Base-by-base conservation (phyloP, 2,888 invertebrate genomes). In the Colletes collaris region DNA sequence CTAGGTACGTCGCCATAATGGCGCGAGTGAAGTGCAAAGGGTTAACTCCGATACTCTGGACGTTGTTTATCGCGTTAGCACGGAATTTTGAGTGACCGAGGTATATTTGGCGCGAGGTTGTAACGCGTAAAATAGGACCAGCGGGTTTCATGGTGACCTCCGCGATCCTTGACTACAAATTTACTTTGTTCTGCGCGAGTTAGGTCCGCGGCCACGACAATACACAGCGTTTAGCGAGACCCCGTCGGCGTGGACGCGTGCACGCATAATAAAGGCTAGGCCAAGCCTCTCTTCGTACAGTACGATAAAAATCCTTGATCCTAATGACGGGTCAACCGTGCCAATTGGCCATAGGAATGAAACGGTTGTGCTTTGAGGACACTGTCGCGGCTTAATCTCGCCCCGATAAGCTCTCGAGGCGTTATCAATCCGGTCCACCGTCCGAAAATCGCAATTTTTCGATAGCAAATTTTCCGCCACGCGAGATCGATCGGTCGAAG, bases 311-410 rank as follows among this genome's bases (percentile, higher is more conserved):
- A 91, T 92, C 91, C 92, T 92, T 92, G 92, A 91, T 91, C 92
- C 91, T 92, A 92, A 92, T 92, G 91, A 91, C 88, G 86, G 91
- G 91, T 92, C 91, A 90, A 89, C 89, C 88, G 88, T 91, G 91
- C 90, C 91, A 91, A 91, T 90, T 91, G 91, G 90, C 89, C 86
- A 80, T 86, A 86, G 77, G 80, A 86, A 86, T 71, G 74, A 66
- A 72, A 60, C 81, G 63, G 53, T 74, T 58, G 55, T 84, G 80
- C 79, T 69, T 73, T 46, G 79, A 75, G 77, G 82, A 83, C 82
- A 76, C 69, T 66, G 76, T 76, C 55, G 72, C 50, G 56, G 59
- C 27, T 69, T 76, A 76, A 82, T 79, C 60, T 64, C 56, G 6
- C 6, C 11, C 27, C 58, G 79, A 83, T 83, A 79, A 83, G 74